phyloP scores from a whole-genome alignment of 2,113 vertebrate species.

The Callipepla californica region DNA sequence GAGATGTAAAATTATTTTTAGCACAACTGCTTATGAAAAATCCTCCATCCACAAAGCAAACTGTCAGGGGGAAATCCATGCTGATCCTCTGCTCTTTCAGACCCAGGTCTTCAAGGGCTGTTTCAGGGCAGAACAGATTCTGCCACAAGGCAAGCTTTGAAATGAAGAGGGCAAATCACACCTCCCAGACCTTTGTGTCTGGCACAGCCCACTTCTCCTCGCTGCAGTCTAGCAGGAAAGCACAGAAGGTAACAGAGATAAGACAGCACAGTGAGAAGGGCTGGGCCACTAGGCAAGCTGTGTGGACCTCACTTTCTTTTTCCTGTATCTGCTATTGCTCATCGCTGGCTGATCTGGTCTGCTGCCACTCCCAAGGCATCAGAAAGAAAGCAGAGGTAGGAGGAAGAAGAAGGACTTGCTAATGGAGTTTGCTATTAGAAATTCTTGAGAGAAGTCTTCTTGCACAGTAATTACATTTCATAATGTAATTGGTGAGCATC shows the following conservation, averaged over 20 bases:
- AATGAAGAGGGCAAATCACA: neutral
- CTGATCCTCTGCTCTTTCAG: neutral
- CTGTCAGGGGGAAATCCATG: neutral
- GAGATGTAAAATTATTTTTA: neutral
- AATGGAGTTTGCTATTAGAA: neutral
- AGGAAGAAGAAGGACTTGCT: neutral
- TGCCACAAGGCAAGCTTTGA: neutral
- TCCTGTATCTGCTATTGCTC: neutral
- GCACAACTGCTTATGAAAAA: neutral
- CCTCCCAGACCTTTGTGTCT: neutral
- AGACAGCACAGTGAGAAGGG: neutral
- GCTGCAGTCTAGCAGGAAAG: fast-evolving
- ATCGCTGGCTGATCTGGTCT: neutral
- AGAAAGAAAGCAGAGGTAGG: neutral
- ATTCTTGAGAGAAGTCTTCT: neutral
- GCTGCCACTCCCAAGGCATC: neutral
- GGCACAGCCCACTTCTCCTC: neutral
- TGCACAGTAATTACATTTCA: neutral
- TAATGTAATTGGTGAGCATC: neutral
- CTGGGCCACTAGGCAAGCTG: neutral
- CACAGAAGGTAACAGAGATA: neutral
- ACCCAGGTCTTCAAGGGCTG: neutral
- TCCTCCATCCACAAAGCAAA: neutral
- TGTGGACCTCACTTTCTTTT: neutral
- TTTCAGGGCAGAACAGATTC: neutral